Evolutionary conservation across 2,113 vertebrate species (phyloP).

Genomic region (Brachypodius melanocephalos): DNA sequence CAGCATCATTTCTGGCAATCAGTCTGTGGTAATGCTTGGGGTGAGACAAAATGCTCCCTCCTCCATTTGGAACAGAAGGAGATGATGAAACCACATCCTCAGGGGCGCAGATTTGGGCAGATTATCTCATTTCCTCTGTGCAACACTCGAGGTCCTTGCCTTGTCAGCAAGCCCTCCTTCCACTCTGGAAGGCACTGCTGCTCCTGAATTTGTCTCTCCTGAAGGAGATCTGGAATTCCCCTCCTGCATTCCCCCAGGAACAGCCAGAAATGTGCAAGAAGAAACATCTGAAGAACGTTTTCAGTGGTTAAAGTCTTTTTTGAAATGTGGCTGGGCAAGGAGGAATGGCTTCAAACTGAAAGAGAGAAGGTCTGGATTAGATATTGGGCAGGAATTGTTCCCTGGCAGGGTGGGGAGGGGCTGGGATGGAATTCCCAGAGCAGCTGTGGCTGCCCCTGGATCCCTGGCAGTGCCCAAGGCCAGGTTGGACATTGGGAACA

Average conservation of each 20-base stretch:
- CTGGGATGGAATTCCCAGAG: not conserved
- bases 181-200: not conserved
- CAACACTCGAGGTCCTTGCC: not conserved
- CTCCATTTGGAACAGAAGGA: slow-evolving; percentile 25
- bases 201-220: not conserved
- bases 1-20: slow-evolving; percentile 15
- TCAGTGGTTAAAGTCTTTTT: not conserved
- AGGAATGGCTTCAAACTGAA: not conserved
- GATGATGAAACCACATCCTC: slow-evolving; percentile 61
- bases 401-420: rapidly evolving
- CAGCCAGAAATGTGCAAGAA: not conserved
- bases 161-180: not conserved
- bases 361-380: rapidly evolving
- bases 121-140: slow-evolving; percentile 59
- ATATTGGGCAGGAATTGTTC: not conserved
- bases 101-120: not conserved
- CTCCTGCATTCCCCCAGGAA: not conserved
- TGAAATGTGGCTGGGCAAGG: too few species aligned
- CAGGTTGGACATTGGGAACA: not conserved
- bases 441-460: not conserved
- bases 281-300: not conserved
- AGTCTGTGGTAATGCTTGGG: not conserved
- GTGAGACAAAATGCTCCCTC: slow-evolving; percentile 27
- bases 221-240: not conserved
- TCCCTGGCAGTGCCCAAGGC: not conserved